Percentiles rank a stretch among this genome's conserved stretches.
These are phyloP conservation scores for Hipposideros armiger DNA, from an alignment of 2,113 vertebrate species.

Conservation along the genomic window DNA sequence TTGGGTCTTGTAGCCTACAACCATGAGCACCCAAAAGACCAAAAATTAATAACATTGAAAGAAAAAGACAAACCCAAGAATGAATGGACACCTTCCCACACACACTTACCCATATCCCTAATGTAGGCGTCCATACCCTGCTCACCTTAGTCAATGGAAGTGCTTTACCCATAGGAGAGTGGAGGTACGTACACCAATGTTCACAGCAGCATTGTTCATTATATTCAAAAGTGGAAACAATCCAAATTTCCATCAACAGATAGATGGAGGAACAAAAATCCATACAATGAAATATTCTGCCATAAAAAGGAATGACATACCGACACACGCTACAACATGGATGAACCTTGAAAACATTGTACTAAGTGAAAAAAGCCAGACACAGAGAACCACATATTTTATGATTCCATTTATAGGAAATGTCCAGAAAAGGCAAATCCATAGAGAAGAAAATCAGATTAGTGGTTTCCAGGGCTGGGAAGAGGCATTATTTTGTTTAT, in stretches of 20 bases:
- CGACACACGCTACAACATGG: neutral
- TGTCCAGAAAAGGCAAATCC: slow-evolving; percentile 1
- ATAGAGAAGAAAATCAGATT: slow-evolving; percentile 24
- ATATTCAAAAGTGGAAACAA: neutral
- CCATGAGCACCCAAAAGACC: neutral
- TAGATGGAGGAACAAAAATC: neutral
- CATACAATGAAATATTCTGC: neutral
- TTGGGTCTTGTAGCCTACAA: neutral
- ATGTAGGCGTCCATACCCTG: neutral
- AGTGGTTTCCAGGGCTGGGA: neutral
- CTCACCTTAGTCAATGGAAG: neutral
- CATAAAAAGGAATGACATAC: neutral
- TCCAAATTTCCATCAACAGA: neutral
- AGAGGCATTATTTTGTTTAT: neutral
- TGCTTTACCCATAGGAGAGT: neutral
- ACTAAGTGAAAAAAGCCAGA: slow-evolving; percentile 32
- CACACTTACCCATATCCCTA: neutral
- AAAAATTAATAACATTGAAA: slow-evolving; percentile 13
- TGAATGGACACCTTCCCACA: neutral
- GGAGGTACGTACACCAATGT: neutral
- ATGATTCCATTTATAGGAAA: slow-evolving; percentile 49
- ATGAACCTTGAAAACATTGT: neutral
- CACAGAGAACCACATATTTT: neutral
- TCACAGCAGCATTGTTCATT: neutral
- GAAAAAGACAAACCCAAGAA: neutral